Evolutionary conservation across 1,140 invertebrate species (phyloP), one percentile per base, ranked within the genome.

Genomic region (Lycorma delicatula): DNA sequence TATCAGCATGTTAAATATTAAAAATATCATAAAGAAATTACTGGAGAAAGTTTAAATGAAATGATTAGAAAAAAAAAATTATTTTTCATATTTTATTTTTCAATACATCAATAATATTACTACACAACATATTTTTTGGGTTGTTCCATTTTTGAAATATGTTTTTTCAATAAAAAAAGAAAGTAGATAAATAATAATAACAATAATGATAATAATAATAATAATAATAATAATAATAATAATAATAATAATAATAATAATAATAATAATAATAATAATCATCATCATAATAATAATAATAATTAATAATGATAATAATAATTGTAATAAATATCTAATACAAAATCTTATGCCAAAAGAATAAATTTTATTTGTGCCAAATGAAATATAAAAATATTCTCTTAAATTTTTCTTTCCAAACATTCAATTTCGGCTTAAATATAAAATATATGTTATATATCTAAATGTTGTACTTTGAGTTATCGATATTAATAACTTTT

Each of bases 111-210:
- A 64, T 64, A 61, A 56, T 59, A 57, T 52, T 56, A 64, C 63
- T 64, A 64, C 63, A 64, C 63, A 64, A 64, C 63, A 64, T 64
- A 64, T 52, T 61, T 64, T n/a, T 62, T 63, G 61, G 63, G 63
- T 62, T 61, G 56, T 64, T 61, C 59, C 61, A 55, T 62, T 59
- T 59, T 63, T 62, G 49, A 29, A 46, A 36, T 44, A 48, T 57
- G 27, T 57, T 44, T 20, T 44, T 22, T 20, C 23, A 22, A 44
- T n/a, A n/a, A n/a, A n/a, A n/a, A n/a, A n/a, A n/a, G n/a, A n/a
- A n/a, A n/a, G n/a, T n/a, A n/a, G n/a, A n/a, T n/a, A n/a, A n/a
- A n/a, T n/a, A n/a, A n/a, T n/a, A n/a, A n/a, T n/a, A 29, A 29
- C 12, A 54, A 5, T 36, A 54, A 54, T 54, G 12, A 28, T 36